Evolutionary conservation across 2,797 vertebrate genomes (phyloP).

Genomic region (Danio aesculapii): DNA sequence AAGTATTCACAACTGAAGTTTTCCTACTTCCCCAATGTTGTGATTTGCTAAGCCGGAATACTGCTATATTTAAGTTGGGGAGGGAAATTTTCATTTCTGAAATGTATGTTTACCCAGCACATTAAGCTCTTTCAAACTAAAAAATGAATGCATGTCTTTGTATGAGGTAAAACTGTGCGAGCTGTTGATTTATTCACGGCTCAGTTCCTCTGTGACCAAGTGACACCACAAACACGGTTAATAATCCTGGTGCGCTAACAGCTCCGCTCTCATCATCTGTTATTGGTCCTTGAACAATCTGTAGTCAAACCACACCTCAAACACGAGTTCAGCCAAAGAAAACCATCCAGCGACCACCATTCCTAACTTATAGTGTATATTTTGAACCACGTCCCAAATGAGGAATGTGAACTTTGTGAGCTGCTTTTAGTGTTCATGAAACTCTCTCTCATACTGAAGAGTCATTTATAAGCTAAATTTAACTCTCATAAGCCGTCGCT

Average conservation of each 20-base stretch:
- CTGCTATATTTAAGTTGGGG: neutral
- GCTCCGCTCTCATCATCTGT: constrained; percentile 38
- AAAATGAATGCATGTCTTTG: neutral
- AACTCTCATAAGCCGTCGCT: constrained; percentile 12
- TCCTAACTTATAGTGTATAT: constrained; percentile 72
- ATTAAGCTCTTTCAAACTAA: constrained; percentile 15
- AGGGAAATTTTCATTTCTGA: neutral
- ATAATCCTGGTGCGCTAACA: constrained; percentile 33
- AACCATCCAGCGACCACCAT: constrained; percentile 70
- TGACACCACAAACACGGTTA: constrained; percentile 23
- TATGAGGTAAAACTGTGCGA: neutral
- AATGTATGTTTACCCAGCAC: neutral
- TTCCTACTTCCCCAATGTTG: neutral
- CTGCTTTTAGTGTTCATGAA: constrained; percentile 64
- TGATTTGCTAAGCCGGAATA: neutral
- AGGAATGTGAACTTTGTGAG: constrained; percentile 74
- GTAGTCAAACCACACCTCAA: constrained; percentile 47
- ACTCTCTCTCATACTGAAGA: constrained; percentile 30
- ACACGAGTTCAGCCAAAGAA: constrained; percentile 65
- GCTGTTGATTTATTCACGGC: constrained; percentile 7
- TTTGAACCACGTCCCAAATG: constrained; percentile 72
- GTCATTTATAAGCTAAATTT: constrained; percentile 23
- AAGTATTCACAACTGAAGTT: too few relatives aligned
- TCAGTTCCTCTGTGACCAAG: constrained; percentile 16
- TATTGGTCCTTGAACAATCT: constrained; percentile 39